Evolutionary conservation across 2,888 invertebrate genomes (phyloP).

Genomic region (Prenolepis imparis): DNA sequence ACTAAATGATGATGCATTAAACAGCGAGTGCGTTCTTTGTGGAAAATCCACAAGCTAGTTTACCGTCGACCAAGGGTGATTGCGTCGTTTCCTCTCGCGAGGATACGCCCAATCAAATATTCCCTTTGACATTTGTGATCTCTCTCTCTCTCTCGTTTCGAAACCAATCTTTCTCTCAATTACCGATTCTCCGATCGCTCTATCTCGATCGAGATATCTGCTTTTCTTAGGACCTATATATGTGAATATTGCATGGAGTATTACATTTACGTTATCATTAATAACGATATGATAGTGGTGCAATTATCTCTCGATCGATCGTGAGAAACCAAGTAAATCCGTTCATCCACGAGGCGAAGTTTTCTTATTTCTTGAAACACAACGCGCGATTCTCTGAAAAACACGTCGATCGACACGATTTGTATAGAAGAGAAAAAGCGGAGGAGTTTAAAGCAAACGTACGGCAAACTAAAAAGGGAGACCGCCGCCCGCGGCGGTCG

Average conservation of each 20-base stretch:
- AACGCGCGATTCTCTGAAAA: neutral
- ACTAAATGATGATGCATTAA: neutral
- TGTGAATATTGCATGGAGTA: too few relatives aligned
- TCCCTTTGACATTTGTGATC: constrained; percentile 73
- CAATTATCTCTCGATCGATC: neutral
- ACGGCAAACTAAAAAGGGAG: constrained; percentile 44
- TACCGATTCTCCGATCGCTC: constrained; percentile 9
- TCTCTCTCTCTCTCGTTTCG: neutral
- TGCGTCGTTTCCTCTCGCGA: constrained; percentile 32
- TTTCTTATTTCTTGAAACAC: neutral
- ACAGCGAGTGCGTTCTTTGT: too few relatives aligned
- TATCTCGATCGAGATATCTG: neutral
- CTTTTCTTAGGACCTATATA: too few relatives aligned
- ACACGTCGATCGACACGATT: constrained; percentile 35
- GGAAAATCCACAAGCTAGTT: constrained; percentile 30
- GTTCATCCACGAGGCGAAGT: neutral
- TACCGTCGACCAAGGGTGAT: constrained; percentile 35
- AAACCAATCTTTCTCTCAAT: neutral
- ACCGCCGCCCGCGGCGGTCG: constrained; percentile 34
- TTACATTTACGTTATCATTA: too few relatives aligned
- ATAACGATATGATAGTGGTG: neutral
- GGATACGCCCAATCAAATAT: constrained; percentile 71
- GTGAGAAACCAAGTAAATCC: neutral
- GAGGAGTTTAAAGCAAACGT: constrained; percentile 63
- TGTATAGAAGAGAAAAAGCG: constrained; percentile 18